Evolutionary conservation across 64 coral and sea anemone species (phyloP).

Genomic region (Trachythela sp.): DNA sequence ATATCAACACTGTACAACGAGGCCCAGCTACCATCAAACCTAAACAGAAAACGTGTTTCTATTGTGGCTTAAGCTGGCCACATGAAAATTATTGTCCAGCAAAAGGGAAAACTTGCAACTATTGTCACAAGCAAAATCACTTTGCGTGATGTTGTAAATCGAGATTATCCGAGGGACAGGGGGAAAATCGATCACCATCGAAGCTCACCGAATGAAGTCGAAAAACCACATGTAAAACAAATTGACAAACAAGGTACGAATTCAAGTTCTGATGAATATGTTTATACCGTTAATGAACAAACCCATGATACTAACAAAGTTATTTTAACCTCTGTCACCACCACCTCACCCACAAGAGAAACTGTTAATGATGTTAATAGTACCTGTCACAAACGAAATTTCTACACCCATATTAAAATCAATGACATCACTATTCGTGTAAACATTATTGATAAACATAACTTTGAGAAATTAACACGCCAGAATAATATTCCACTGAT

Average conservation of each 20-base stretch:
- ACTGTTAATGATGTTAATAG: neutral
- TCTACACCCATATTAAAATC: conserved; percentile 14
- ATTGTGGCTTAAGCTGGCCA: neutral
- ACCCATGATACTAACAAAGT: neutral
- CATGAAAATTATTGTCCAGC: neutral
- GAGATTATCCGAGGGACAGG: neutral
- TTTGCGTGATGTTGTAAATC: conserved; percentile 8
- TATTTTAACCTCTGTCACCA: neutral
- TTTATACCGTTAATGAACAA: neutral
- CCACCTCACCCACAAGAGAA: neutral
- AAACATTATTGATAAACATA: neutral
- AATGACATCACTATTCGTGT: neutral
- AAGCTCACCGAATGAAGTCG: neutral
- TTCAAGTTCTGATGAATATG: neutral
- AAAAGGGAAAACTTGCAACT: neutral
- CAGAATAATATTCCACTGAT: neutral
- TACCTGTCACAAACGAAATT: neutral
- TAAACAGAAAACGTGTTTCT: neutral
- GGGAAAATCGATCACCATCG: neutral
- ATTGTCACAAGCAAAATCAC: conserved; percentile 12
- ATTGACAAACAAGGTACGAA: neutral
- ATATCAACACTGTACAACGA: neutral
- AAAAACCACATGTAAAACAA: neutral
- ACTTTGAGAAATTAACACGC: neutral
- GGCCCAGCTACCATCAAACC: neutral